phyloP scores from a whole-genome alignment of 2,797 vertebrate species.

The Zenarchopterus dispar region DNA sequence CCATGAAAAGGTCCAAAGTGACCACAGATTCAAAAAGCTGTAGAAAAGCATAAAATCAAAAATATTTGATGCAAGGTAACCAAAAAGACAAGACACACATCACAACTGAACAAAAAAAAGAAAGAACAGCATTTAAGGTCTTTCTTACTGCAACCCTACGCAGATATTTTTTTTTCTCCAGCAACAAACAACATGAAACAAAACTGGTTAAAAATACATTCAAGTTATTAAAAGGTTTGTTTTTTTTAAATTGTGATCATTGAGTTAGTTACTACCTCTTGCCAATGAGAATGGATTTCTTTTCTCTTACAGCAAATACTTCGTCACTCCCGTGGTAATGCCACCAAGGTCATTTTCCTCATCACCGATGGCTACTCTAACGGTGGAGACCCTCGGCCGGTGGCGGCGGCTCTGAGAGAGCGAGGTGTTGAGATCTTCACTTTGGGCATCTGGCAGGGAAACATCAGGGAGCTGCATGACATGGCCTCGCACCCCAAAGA shows the following conservation, averaged over 20 bases:
- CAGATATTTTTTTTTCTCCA: no score
- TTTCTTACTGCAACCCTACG: no score
- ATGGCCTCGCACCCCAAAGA: constrained; percentile 97
- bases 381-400: constrained; percentile 93
- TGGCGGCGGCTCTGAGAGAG: constrained; percentile 89
- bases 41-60: no score
- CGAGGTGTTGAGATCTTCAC: constrained; percentile 98
- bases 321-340: constrained; percentile 89
- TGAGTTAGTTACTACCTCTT: not conserved
- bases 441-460: constrained; percentile 97
- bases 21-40: no score
- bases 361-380: constrained; percentile 99
- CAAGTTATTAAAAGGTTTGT: not conserved
- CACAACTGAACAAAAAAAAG: no score
- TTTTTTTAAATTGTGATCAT: not conserved
- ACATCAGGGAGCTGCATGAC: constrained; percentile 94
- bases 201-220: not conserved
- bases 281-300: not conserved
- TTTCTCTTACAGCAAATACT: constrained; percentile 90
- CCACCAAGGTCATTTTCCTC: constrained; percentile 95
- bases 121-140: no score
- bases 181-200: not conserved
- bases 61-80: no score
- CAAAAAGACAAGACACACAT: no score
- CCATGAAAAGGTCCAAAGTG: no score